phyloP scores from a whole-genome alignment of 53 echinoderm and acorn worm species.

The Zoroaster sp. region DNA sequence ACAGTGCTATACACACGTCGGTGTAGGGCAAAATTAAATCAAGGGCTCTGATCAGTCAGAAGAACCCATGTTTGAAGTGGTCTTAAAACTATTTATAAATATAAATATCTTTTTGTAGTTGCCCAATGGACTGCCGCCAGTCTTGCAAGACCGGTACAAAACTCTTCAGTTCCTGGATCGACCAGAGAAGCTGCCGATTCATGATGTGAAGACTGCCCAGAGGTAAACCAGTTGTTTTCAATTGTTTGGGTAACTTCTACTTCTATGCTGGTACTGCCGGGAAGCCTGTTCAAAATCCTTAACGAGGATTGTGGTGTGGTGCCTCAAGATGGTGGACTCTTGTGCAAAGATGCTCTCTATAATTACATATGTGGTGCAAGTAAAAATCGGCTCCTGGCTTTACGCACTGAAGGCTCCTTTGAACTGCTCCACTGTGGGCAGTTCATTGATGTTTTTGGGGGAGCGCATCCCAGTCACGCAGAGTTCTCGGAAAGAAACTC shows the following conservation, averaged over 20 bases:
- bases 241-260: neutral
- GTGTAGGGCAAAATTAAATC: neutral
- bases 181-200: conserved; percentile 80
- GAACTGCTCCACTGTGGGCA: too few species aligned
- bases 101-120: conserved; percentile 56
- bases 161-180: conserved; percentile 61
- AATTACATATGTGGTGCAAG: neutral
- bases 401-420: too few species aligned
- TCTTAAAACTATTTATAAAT: neutral
- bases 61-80: neutral
- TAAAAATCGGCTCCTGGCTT: too few species aligned
- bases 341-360: neutral
- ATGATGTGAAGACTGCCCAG: conserved; percentile 70
- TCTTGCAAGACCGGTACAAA: conserved; percentile 64
- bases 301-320: neutral
- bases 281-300: neutral
- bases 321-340: neutral
- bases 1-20: neutral
- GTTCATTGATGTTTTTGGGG: too few species aligned
- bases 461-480: too few species aligned
- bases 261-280: neutral
- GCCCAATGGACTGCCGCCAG: conserved; percentile 89
- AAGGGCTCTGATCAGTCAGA: neutral
- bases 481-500: too few species aligned
- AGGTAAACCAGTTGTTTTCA: conserved; percentile 46